Conservation (phyloP, 1,140 invertebrate genomes). For the Cotesia glomerata region DNA sequence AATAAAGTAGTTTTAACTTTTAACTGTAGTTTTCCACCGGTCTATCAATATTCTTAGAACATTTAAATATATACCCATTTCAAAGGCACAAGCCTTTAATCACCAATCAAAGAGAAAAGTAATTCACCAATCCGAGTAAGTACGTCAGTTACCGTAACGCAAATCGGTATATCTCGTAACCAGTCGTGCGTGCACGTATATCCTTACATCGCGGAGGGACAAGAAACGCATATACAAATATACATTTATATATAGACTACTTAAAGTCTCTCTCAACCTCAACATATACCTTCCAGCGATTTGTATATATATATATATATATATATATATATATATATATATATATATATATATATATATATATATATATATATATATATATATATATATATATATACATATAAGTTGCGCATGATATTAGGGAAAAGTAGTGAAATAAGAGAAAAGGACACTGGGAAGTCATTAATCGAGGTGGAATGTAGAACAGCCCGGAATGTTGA, state of each 20-base stretch:
- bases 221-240: neutral
- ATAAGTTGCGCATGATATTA: slow-evolving; percentile 10
- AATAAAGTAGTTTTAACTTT: neutral
- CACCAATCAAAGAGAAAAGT: slow-evolving; percentile 1
- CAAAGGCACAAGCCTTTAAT: neutral
- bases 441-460: slow-evolving; percentile 20
- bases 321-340: too few species aligned
- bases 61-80: neutral
- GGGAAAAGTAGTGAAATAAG: slow-evolving; percentile 8
- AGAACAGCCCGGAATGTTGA: slow-evolving; percentile 4
- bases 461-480: slow-evolving; percentile 19
- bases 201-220: slow-evolving; percentile 1
- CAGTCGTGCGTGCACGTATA: slow-evolving; percentile 13
- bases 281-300: neutral
- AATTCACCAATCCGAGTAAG: slow-evolving; percentile 14
- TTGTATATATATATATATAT: too few species aligned
- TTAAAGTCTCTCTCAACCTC: neutral
- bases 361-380: too few species aligned
- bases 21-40: neutral
- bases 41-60: slow-evolving; percentile 5
- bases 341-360: too few species aligned
- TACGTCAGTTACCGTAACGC: slow-evolving; percentile 9
- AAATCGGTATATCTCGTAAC: slow-evolving; percentile 10
- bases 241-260: too few species aligned
- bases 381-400: too few species aligned